Conservation (phyloP, 2,797 vertebrate genomes). For the Lepus townsendii region DNA sequence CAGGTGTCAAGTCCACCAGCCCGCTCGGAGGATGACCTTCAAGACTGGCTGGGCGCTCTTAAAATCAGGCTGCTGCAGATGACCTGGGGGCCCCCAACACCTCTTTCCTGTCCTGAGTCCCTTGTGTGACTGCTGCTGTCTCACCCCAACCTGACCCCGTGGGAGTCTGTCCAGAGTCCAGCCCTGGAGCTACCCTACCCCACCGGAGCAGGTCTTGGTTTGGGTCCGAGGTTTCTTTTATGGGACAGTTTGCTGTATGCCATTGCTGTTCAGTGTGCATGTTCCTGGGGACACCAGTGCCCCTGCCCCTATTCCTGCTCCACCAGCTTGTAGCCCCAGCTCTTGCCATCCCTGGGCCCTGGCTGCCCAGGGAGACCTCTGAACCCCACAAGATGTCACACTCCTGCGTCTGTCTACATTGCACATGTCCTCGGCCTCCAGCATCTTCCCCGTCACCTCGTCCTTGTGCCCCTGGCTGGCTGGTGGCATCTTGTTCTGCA, state of each 20-base stretch:
- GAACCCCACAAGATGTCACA: background rate
- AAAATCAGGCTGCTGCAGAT: background rate
- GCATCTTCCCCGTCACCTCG: too few relatives aligned
- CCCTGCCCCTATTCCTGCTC: background rate
- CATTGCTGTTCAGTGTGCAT: background rate
- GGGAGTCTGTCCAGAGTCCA: too few relatives aligned
- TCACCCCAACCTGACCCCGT: background rate
- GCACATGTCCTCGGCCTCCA: too few relatives aligned
- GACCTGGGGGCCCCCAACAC: too few relatives aligned
- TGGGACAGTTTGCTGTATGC: background rate
- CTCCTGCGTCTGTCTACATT: background rate
- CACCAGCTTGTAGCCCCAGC: background rate
- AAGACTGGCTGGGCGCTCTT: background rate
- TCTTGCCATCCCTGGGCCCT: background rate
- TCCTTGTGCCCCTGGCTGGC: background rate
- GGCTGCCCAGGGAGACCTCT: background rate
- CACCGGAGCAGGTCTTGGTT: accelerated
- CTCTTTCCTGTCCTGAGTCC: background rate
- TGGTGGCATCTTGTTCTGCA: too few relatives aligned
- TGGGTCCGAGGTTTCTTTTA: background rate
- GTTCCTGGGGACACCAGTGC: background rate
- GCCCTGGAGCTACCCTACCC: background rate
- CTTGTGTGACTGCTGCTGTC: background rate
- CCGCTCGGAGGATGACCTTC: background rate
- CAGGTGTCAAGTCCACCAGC: background rate